Conservation (phyloP, 2,888 invertebrate species). For the Ophioninae sp. region DNA sequence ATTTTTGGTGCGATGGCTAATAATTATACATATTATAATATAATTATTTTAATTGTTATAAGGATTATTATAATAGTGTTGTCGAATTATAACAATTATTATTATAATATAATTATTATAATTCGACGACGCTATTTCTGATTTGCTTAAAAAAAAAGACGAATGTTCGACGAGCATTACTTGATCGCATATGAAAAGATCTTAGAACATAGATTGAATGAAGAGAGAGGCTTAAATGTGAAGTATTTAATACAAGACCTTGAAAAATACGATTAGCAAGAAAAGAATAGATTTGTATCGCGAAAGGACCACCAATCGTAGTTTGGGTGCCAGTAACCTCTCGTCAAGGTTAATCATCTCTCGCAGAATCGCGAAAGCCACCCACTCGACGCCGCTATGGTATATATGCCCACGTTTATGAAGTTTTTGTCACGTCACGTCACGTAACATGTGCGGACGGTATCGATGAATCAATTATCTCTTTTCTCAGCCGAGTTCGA, state of each 20-base stretch:
- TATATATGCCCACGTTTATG: constrained; percentile 10
- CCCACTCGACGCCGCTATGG: not conserved
- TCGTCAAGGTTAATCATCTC: constrained; percentile 19
- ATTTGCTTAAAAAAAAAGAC: too few relatives aligned
- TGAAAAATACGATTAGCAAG: constrained; percentile 10
- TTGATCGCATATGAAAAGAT: not conserved
- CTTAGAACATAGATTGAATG: not conserved
- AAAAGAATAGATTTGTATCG: constrained; percentile 16
- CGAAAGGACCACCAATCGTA: constrained; percentile 1
- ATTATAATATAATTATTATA: too few relatives aligned
- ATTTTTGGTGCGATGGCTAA: not conserved
- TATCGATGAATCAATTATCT: not conserved
- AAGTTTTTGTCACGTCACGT: not conserved
- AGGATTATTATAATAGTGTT: too few relatives aligned
- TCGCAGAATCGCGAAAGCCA: constrained; percentile 31
- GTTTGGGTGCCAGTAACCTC: constrained; percentile 31
- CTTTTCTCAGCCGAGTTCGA: not conserved
- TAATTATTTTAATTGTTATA: too few relatives aligned
- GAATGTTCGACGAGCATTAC: too few relatives aligned
- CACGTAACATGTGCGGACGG: not conserved
- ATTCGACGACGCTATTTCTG: too few relatives aligned
- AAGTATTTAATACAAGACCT: not conserved
- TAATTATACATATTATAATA: not conserved
- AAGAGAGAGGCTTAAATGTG: not conserved
- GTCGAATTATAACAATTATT: not conserved